Conservation (phyloP, 1,140 invertebrate genomes). For the Calliphora vicina region DNA sequence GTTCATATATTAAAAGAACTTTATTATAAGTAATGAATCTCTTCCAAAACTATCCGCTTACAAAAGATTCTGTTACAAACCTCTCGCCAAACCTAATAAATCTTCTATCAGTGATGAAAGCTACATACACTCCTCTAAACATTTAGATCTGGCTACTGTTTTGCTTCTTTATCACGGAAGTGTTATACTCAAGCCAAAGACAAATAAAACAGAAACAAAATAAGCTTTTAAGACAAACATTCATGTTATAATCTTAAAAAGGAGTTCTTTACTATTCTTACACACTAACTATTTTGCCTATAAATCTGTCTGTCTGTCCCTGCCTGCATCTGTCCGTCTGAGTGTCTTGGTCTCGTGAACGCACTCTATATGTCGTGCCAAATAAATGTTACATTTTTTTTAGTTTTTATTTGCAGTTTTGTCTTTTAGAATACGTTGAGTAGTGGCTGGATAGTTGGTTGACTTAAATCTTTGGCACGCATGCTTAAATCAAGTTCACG, state of each 20-base stretch:
- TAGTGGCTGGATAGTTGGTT: neutral
- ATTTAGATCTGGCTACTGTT: neutral
- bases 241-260: neutral
- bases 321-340: neutral
- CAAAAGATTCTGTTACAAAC: too few relatives aligned
- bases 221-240: neutral
- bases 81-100: too few relatives aligned
- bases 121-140: neutral
- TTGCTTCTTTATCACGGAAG: neutral
- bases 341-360: neutral
- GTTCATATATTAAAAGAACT: too few relatives aligned
- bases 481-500: slow-evolving; percentile 19
- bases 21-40: too few relatives aligned
- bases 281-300: neutral
- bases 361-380: slow-evolving; percentile 26
- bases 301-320: neutral
- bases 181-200: neutral
- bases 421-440: neutral
- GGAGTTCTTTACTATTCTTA: neutral
- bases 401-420: neutral
- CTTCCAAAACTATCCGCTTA: too few relatives aligned
- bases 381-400: slow-evolving; percentile 9
- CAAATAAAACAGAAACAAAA: neutral
- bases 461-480: slow-evolving; percentile 18
- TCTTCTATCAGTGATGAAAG: too few relatives aligned